These are phyloP conservation scores for Metacarcinus magister DNA, from an alignment of 2,888 invertebrate species.

Conservation along the genomic window DNA sequence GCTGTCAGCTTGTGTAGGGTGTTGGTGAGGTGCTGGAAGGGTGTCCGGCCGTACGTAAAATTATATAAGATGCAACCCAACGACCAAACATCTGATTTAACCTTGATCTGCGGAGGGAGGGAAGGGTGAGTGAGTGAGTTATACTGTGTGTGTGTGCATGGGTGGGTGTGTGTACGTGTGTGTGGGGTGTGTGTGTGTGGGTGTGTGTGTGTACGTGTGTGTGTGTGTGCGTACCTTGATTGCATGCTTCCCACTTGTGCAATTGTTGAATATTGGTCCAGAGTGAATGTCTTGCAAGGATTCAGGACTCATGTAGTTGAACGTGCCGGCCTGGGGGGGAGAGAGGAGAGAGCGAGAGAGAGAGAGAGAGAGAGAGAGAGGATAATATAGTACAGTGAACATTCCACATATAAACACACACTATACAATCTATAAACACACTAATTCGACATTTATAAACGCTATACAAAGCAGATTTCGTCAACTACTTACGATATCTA, in stretches of 20 bases:
- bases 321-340: slow-evolving; percentile 91
- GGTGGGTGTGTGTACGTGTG: background rate
- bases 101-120: slow-evolving; percentile 89
- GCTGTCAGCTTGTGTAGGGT: slow-evolving; percentile 89
- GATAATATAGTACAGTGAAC: no score
- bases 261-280: slow-evolving; percentile 66
- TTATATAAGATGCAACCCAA: slow-evolving; percentile 98
- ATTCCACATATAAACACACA: no score
- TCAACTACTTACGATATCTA: no score
- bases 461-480: no score
- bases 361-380: background rate
- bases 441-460: no score
- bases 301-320: slow-evolving; percentile 98
- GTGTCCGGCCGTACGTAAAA: slow-evolving; percentile 94
- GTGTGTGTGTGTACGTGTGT: background rate
- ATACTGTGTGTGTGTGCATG: no score
- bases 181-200: slow-evolving; percentile 31
- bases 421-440: no score
- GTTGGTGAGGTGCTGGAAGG: slow-evolving; percentile 91
- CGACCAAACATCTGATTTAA: slow-evolving; percentile 98
- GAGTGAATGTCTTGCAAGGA: slow-evolving; percentile 69
- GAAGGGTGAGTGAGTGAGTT: background rate
- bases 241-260: slow-evolving; percentile 83
- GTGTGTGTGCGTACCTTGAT: slow-evolving; percentile 84
- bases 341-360: background rate